Conservation (phyloP, 2,113 vertebrate genomes). For the Meles meles region DNA sequence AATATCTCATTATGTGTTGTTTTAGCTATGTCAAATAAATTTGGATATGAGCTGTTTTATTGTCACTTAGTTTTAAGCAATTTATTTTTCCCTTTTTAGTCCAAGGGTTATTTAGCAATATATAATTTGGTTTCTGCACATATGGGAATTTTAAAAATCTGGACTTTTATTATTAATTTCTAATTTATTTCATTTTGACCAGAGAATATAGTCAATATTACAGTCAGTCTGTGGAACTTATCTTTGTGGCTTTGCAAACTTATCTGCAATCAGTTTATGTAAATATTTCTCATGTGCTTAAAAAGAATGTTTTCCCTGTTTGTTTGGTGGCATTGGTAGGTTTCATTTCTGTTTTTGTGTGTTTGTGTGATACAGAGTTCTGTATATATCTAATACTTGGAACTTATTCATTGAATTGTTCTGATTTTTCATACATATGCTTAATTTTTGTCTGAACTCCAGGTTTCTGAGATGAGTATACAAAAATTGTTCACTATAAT, state of each 20-base stretch:
- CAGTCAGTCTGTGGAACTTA: not conserved
- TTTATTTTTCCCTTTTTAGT: not conserved
- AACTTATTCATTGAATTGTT: not conserved
- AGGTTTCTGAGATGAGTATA: not conserved
- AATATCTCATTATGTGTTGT: not conserved
- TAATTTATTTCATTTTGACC: not conserved
- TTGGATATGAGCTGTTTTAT: not conserved
- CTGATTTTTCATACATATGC: not conserved
- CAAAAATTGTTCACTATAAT: not conserved
- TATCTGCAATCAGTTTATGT: not conserved
- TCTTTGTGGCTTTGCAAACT: not conserved
- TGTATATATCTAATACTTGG: not conserved
- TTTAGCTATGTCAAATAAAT: slow-evolving; percentile 32
- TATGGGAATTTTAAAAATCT: not conserved
- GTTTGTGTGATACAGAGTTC: not conserved
- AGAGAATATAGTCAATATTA: not conserved
- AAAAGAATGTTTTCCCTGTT: not conserved
- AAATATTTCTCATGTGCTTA: not conserved
- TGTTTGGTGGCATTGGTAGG: not conserved
- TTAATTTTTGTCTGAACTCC: not conserved
- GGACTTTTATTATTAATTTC: slow-evolving; percentile 7
- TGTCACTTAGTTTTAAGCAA: not conserved
- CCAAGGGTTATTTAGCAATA: not conserved
- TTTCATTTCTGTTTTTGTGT: not conserved
- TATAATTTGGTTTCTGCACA: not conserved